phyloP scores from a whole-genome alignment of 2,113 vertebrate genomes.

The Planiliza haematocheilus region DNA sequence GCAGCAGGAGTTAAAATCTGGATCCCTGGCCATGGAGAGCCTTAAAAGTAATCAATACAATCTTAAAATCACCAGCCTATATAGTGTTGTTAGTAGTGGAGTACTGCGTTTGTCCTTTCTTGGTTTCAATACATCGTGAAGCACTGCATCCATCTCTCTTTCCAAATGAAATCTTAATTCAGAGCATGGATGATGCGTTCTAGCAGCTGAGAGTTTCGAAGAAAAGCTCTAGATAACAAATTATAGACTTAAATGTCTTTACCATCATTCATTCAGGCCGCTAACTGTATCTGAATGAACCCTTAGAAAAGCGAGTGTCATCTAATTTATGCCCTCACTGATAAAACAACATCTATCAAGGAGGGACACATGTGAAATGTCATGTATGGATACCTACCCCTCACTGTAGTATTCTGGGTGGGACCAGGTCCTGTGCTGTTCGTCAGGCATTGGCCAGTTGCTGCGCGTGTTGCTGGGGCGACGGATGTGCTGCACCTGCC shows the following conservation, averaged over 20 bases:
- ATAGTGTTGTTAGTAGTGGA: background rate
- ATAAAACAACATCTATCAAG: too few species aligned
- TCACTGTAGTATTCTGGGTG: constrained; percentile 96
- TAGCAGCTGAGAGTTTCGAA: too few species aligned
- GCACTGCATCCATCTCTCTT: too few species aligned
- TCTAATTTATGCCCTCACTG: too few species aligned
- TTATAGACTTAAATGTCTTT: too few species aligned
- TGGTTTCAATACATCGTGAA: too few species aligned
- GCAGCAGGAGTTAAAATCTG: constrained; percentile 2
- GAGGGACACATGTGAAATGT: background rate
- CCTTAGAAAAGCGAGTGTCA: too few species aligned
- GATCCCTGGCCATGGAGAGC: background rate
- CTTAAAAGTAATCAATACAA: background rate
- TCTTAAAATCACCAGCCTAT: background rate
- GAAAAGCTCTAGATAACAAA: too few species aligned
- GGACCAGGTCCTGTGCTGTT: constrained; percentile 94
- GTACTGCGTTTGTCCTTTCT: background rate
- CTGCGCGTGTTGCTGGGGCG: constrained; percentile 90
- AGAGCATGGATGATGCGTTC: too few species aligned
- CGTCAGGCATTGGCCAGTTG: constrained; percentile 95
- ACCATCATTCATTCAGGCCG: too few species aligned
- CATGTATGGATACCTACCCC: constrained; percentile 84
- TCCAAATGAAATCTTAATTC: too few species aligned
- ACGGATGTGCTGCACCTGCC: constrained; percentile 93
- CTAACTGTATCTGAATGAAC: too few species aligned